phyloP scores from a whole-genome alignment of 2,113 vertebrate genomes.

The Fulmarus glacialis region DNA sequence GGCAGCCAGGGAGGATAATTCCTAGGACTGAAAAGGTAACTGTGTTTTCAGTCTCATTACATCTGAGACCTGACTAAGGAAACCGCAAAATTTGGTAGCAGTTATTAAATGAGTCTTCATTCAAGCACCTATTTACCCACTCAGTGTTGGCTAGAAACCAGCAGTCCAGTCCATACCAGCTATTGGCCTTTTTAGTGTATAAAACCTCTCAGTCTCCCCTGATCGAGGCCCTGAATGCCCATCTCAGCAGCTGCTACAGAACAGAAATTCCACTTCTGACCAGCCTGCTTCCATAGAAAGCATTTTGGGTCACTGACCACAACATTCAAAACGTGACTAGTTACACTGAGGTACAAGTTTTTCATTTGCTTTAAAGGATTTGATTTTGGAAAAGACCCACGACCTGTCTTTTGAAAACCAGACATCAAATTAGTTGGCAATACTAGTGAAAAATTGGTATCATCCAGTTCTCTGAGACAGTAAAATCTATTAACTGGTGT shows the following conservation, averaged over 20 bases:
- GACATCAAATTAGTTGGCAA: background rate
- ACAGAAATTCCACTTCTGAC: background rate
- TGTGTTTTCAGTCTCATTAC: background rate
- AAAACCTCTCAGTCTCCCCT: background rate
- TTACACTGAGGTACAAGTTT: background rate
- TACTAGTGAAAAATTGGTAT: background rate
- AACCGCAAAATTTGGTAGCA: background rate
- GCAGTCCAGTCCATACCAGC: background rate
- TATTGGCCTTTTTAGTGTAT: background rate
- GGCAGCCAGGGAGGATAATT: background rate
- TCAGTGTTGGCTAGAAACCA: background rate
- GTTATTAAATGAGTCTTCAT: background rate
- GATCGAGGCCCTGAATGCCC: rapidly evolving
- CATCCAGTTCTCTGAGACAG: background rate
- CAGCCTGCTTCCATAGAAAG: background rate
- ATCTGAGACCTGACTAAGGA: background rate
- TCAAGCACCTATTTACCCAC: background rate
- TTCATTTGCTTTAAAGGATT: background rate
- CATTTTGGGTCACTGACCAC: background rate
- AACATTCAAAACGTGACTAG: background rate
- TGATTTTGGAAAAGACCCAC: background rate
- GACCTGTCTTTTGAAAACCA: background rate
- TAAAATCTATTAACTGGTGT: background rate
- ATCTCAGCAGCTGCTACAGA: background rate
- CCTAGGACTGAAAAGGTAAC: background rate